Base-by-base conservation (phyloP, 1,140 invertebrate genomes). In the Leptopilina boulardi region DNA sequence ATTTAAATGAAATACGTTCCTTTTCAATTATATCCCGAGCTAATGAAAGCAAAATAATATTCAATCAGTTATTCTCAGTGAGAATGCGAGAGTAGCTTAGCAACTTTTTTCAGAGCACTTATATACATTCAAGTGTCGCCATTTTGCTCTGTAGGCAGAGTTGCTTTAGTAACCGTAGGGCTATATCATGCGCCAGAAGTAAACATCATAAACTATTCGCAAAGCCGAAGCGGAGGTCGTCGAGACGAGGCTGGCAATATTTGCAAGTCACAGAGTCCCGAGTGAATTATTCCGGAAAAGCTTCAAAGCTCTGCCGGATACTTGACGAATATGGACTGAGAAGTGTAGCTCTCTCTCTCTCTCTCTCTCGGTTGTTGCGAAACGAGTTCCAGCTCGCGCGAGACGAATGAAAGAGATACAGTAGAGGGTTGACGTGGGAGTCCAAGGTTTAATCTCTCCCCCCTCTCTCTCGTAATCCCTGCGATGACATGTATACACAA, bases 281-380 rank as follows among this genome's bases (percentile, higher is more conserved):
- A 30, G 59, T 66, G 59, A 66, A 66, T 66, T 66, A 66, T 66
- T 66, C 59, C 59, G 59, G 59, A 66, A 66, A 66, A 66, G 59
- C 59, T 59, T 54, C 51, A 54, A 54, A 54, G 51, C 51, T 54
- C 51, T 54, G 51, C 59, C 59, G 59, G 59, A 66, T 66, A 66
- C 59, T 66, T 66, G 2, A 66, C 59, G 59, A 66, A 66, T 66
- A 66, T 66, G 59, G 59, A 66, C 59, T 66, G 59, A 30, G 56
- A 30, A 66, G 47, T 56, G 23, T 30, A 26, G 21, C 54, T 56
- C 30, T 6, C 30, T 34, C 30, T 34, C 6, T 34, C 30, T 34
- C 30, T 34, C 30, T 34, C 30, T 34, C 6, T 34, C 9, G 23
- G 56, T 66, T 66, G 15, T 23, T 66, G 34, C 5, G 4, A 5